phyloP scores from a whole-genome alignment of 2,888 invertebrate species.

The Palloptera scutellata region DNA sequence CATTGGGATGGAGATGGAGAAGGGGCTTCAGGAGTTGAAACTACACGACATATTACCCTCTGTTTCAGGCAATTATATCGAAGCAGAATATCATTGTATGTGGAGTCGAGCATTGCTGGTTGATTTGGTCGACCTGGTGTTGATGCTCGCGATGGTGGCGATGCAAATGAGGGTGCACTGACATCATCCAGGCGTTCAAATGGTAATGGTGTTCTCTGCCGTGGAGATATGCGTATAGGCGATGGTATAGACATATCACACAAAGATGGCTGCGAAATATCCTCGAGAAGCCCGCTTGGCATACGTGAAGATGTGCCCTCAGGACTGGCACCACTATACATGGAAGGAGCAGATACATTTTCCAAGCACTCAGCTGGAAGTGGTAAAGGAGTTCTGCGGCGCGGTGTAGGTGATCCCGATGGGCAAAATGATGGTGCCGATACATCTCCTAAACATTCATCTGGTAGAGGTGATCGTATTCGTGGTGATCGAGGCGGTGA shows the following conservation, averaged over 20 bases:
- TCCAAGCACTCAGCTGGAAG: conserved; percentile 23
- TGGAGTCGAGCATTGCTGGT: neutral
- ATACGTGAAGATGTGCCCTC: conserved; percentile 18
- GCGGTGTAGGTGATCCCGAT: neutral
- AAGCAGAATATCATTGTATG: too few relatives aligned
- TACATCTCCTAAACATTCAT: conserved; percentile 19
- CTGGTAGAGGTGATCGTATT: conserved; percentile 5
- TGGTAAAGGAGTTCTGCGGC: conserved; percentile 5
- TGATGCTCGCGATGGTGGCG: conserved; percentile 3
- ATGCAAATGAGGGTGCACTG: conserved; percentile 20
- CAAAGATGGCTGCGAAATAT: conserved; percentile 10
- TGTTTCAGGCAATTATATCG: too few relatives aligned
- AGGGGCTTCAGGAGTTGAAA: neutral
- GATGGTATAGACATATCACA: conserved; percentile 15
- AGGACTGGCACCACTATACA: conserved; percentile 11
- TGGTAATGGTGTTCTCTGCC: conserved; percentile 1
- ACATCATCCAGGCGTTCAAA: conserved; percentile 25
- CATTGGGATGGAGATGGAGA: neutral
- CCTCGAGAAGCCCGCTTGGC: conserved; percentile 4
- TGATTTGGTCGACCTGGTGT: neutral
- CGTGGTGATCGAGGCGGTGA: conserved; percentile 1
- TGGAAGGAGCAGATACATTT: conserved; percentile 14
- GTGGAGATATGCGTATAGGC: conserved; percentile 6
- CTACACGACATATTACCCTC: too few relatives aligned
- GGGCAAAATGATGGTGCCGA: conserved; percentile 15